Evolutionary conservation across 2,888 invertebrate genomes (phyloP).

Genomic region (Ormyrus pomaceus): DNA sequence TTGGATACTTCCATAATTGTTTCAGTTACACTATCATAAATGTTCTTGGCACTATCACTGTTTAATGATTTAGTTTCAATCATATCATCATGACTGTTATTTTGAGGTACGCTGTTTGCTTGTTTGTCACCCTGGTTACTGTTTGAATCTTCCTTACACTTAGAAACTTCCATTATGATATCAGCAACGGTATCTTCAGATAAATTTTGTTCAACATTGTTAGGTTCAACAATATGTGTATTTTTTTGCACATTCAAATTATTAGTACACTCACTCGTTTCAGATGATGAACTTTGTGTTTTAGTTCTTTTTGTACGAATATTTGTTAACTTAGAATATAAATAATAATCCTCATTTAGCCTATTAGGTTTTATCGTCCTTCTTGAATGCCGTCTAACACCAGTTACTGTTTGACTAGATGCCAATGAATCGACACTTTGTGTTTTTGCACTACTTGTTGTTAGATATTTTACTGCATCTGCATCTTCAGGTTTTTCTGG

Average conservation of each 20-base stretch:
- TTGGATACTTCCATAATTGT: conserved; percentile 68
- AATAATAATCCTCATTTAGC: conserved; percentile 61
- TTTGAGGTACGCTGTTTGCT: conserved; percentile 10
- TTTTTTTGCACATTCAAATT: conserved; percentile 51
- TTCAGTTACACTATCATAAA: conserved; percentile 67
- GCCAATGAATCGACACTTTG: conserved; percentile 18
- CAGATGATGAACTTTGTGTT: conserved; percentile 13
- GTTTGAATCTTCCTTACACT: conserved; percentile 61
- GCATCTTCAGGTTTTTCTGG: conserved; percentile 55
- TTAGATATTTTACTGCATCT: neutral
- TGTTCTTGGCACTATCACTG: conserved; percentile 42
- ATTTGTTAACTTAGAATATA: conserved; percentile 54
- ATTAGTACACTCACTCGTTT: conserved; percentile 53
- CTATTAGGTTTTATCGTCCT: conserved; percentile 66
- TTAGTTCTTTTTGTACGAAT: conserved; percentile 53
- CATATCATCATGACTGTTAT: conserved; percentile 19
- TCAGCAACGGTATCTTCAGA: conserved; percentile 68
- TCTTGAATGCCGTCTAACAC: conserved; percentile 54
- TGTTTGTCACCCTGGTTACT: conserved; percentile 15
- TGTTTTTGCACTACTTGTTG: conserved; percentile 13
- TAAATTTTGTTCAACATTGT: conserved; percentile 26
- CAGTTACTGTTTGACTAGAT: conserved; percentile 29
- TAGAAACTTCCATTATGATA: conserved; percentile 72
- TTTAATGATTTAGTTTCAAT: conserved; percentile 31
- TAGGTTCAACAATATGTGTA: conserved; percentile 27